These are phyloP conservation scores for Eretmochelys imbricata DNA, from an alignment of 2,113 vertebrate genomes.

Conservation along the genomic window DNA sequence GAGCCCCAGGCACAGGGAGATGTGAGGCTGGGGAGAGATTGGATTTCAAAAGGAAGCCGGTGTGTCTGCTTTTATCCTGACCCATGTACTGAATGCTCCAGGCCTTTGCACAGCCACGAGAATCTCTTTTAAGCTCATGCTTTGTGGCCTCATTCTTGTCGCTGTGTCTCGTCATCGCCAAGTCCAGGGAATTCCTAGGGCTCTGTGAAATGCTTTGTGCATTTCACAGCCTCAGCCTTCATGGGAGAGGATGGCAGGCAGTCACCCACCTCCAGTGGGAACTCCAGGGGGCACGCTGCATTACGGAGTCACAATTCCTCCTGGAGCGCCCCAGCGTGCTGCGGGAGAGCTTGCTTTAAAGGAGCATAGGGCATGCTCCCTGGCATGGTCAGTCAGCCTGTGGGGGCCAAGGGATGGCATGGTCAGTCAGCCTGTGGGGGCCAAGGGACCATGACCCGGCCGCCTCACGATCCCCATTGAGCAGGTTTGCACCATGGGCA, in stretches of 20 bases:
- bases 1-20: background rate
- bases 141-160: background rate
- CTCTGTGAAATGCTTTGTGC: background rate
- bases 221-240: background rate
- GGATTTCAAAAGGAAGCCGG: conserved; percentile 10
- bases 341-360: no score
- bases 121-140: background rate
- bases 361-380: background rate
- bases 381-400: rapidly evolving
- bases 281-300: no score
- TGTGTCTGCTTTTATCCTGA: background rate
- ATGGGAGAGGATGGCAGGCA: no score
- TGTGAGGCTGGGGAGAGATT: background rate
- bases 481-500: background rate
- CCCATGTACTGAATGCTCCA: conserved; percentile 17
- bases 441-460: background rate
- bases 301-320: rapidly evolving
- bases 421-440: background rate
- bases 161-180: background rate
- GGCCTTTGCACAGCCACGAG: conserved; percentile 10
- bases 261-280: no score
- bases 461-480: background rate
- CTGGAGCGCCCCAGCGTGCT: background rate
- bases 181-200: background rate
- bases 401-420: background rate